Percentiles rank a stretch among this genome's conserved stretches.
Evolutionary conservation across 2,113 vertebrate genomes (phyloP).

Genomic region (Heterocephalus glaber): DNA sequence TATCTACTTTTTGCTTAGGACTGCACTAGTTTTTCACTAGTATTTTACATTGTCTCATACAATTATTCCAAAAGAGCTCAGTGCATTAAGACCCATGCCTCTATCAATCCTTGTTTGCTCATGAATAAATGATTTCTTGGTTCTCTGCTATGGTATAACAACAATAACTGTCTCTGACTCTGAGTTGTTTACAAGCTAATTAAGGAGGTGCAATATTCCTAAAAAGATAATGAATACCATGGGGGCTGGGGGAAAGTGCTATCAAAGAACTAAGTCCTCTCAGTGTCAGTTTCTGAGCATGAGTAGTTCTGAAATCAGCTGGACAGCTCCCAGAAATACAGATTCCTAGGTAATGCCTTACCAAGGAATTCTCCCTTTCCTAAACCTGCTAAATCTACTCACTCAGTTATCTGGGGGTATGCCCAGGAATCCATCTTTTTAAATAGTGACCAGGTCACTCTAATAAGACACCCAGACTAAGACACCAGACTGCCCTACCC

Average conservation of each 20-base stretch:
- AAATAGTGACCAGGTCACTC: not conserved
- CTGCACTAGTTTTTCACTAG: not conserved
- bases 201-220: not conserved
- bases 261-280: not conserved
- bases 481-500: not conserved
- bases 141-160: not conserved
- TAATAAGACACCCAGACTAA: not conserved
- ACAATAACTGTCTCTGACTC: not conserved
- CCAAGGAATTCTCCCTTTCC: not conserved
- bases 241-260: not conserved
- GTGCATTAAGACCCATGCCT: not conserved
- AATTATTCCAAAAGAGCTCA: not conserved
- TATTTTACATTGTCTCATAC: not conserved
- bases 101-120: not conserved
- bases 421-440: not conserved
- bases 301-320: not conserved
- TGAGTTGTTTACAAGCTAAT: not conserved
- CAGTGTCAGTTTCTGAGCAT: not conserved
- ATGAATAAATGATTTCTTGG: not conserved
- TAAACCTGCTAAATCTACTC: not conserved
- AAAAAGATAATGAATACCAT: not conserved
- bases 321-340: not conserved
- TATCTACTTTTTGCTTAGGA: not conserved
- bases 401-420: not conserved
- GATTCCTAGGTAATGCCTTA: not conserved